phyloP scores from a whole-genome alignment of 1,140 invertebrate species.

The Drosophila virilis region DNA sequence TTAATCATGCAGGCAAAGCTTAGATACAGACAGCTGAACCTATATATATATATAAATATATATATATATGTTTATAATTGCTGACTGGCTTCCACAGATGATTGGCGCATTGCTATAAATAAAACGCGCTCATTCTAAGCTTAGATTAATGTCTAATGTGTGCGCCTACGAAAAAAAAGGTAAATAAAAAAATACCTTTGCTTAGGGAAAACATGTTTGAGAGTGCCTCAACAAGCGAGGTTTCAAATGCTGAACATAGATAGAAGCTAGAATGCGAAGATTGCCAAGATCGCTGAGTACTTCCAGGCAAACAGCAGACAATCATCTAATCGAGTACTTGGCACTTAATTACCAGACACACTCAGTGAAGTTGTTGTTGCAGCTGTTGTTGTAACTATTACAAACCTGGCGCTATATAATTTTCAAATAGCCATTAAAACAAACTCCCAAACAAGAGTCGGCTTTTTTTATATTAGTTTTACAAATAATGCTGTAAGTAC shows the following conservation, averaged over 20 bases:
- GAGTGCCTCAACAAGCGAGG: conserved; percentile 11
- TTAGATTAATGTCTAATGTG: conserved; percentile 44
- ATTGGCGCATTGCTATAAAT: conserved; percentile 68
- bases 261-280: conserved; percentile 42
- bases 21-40: conserved; percentile 1
- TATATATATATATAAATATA: conserved; percentile 1
- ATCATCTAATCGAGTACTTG: conserved; percentile 71
- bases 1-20: conserved; percentile 64
- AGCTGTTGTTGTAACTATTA: conserved; percentile 41
- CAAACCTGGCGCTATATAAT: conserved; percentile 51
- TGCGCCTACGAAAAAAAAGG: conserved; percentile 33
- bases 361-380: conserved; percentile 6
- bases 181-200: conserved; percentile 7
- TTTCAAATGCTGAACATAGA: conserved; percentile 37
- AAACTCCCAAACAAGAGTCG: conserved; percentile 27
- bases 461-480: conserved; percentile 9
- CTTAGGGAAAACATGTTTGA: conserved; percentile 36
- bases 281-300: conserved; percentile 45
- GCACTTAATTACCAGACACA: conserved; percentile 65
- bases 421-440: conserved; percentile 49
- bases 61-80: conserved; percentile 5
- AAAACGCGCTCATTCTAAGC: conserved; percentile 54
- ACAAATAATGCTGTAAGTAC: conserved; percentile 41
- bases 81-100: conserved; percentile 42
- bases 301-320: conserved; percentile 40